These are phyloP conservation scores for Arrhamphus sclerolepis DNA, from an alignment of 2,797 vertebrate species.

Conservation along the genomic window DNA sequence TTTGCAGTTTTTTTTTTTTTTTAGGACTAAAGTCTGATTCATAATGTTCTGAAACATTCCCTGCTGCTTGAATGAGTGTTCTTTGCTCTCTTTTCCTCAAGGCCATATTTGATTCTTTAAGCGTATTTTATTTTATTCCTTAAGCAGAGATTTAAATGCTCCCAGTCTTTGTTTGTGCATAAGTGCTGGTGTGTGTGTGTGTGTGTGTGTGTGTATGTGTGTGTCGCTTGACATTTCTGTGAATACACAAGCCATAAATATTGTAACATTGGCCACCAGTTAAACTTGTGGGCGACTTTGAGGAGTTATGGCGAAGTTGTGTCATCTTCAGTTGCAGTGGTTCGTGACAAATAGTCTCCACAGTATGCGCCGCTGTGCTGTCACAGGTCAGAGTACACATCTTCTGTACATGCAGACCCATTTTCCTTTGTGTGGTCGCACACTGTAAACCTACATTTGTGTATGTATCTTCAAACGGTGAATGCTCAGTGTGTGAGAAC, in stretches of 20 bases:
- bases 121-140: too few relatives aligned
- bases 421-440: neutral
- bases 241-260: too few relatives aligned
- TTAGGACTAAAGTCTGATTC: conserved; percentile 15
- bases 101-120: neutral
- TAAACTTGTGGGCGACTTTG: conserved; percentile 18
- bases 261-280: conserved; percentile 3
- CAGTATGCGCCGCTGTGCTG: neutral
- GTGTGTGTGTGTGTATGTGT: too few relatives aligned
- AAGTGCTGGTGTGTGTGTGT: too few relatives aligned
- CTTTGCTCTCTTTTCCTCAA: conserved; percentile 11
- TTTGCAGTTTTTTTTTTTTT: conserved; percentile 7
- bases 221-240: too few relatives aligned
- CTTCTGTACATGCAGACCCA: neutral
- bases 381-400: conserved; percentile 15
- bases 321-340: conserved; percentile 19
- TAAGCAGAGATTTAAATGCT: too few relatives aligned
- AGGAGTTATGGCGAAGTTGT: conserved; percentile 18
- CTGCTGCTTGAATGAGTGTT: conserved; percentile 19
- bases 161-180: too few relatives aligned
- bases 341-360: conserved; percentile 18
- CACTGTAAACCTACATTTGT: neutral
- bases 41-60: conserved; percentile 26
- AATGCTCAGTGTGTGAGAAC: neutral
- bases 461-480: neutral